Evolutionary conservation across 2,888 invertebrate genomes (phyloP).

Genomic region (Thalpophila matura): DNA sequence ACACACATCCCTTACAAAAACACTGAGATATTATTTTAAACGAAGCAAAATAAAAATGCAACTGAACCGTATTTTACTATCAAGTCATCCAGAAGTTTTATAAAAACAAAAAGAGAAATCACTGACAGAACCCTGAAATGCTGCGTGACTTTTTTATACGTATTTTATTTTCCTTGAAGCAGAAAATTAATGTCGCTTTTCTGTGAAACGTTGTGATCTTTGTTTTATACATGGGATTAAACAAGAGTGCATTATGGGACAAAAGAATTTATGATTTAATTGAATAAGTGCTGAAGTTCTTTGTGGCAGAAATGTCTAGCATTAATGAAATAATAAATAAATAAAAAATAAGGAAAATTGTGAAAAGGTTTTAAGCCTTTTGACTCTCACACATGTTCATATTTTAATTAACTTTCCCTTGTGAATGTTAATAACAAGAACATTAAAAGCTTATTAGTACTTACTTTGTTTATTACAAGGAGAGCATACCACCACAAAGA

Average conservation of each 20-base stretch:
- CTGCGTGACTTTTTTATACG: constrained; percentile 7
- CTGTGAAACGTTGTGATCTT: constrained; percentile 28
- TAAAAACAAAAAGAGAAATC: not conserved
- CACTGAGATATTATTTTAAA: constrained; percentile 24
- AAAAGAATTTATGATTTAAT: constrained; percentile 46
- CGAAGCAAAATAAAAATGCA: not conserved
- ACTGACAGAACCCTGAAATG: constrained; percentile 38
- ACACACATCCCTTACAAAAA: constrained; percentile 1
- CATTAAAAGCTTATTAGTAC: constrained; percentile 9
- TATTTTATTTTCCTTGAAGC: constrained; percentile 1
- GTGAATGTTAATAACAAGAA: constrained; percentile 11
- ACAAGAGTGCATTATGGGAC: constrained; percentile 34
- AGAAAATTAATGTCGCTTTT: constrained; percentile 38
- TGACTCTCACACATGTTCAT: not conserved
- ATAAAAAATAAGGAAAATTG: constrained; percentile 34
- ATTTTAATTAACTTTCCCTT: constrained; percentile 12
- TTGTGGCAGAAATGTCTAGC: constrained; percentile 16
- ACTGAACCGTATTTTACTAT: constrained; percentile 1
- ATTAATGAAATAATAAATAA: constrained; percentile 29
- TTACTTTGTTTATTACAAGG: constrained; percentile 1
- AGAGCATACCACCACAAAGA: not conserved
- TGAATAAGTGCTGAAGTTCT: constrained; percentile 32
- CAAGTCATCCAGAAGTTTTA: constrained; percentile 2
- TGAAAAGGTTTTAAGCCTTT: constrained; percentile 13
- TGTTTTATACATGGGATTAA: constrained; percentile 48